phyloP scores from a whole-genome alignment of 2,797 vertebrate species.

The Setipinna tenuifilis region DNA sequence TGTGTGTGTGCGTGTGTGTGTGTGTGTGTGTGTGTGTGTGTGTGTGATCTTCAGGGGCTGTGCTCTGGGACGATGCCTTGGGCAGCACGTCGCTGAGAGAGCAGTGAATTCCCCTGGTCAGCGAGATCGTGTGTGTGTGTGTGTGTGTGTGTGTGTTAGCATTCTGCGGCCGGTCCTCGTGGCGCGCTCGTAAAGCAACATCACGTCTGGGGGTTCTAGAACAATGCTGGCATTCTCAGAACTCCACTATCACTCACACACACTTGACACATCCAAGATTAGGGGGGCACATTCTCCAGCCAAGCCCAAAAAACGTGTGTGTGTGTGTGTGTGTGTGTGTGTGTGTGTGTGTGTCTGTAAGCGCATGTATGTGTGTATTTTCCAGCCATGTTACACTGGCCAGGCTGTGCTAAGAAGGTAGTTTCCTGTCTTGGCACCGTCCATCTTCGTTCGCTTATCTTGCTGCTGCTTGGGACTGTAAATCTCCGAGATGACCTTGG shows the following conservation, averaged over 20 bases:
- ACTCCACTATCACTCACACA: slow-evolving; percentile 45
- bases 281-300: slow-evolving; percentile 42
- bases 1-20: too few species aligned
- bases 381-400: background rate
- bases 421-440: background rate
- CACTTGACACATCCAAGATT: slow-evolving; percentile 50
- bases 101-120: background rate
- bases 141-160: background rate
- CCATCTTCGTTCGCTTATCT: background rate
- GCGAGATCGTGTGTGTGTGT: background rate
- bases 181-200: slow-evolving; percentile 41
- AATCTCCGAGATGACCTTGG: slow-evolving; percentile 2
- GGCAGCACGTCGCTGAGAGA: background rate
- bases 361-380: background rate
- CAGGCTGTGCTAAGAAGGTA: slow-evolving; percentile 1
- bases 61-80: too few species aligned
- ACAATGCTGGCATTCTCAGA: slow-evolving; percentile 62
- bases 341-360: background rate
- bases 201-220: slow-evolving; percentile 52
- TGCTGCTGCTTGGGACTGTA: background rate
- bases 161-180: background rate
- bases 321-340: too few species aligned
- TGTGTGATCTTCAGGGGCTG: too few species aligned
- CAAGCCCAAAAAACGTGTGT: background rate
- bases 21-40: too few species aligned